Conservation (phyloP, 1,140 invertebrate species). For the Whitmania pigra region DNA sequence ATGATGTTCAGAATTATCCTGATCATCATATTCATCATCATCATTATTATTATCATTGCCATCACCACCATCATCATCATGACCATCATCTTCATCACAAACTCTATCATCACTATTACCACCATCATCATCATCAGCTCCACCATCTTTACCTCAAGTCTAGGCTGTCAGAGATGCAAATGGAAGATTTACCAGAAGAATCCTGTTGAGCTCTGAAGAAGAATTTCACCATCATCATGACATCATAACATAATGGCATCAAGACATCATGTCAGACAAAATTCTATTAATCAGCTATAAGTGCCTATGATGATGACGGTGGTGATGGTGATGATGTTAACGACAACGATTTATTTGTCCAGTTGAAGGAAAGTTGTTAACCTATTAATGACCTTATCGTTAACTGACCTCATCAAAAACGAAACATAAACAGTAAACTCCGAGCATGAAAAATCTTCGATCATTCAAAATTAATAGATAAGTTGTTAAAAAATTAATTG, state of each 20-base stretch:
- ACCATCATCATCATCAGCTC: neutral
- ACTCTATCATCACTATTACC: neutral
- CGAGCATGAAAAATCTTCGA: no score
- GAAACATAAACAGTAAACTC: no score
- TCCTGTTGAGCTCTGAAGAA: neutral
- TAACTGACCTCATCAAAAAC: no score
- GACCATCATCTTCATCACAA: neutral
- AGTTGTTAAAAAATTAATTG: no score
- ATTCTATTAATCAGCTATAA: neutral
- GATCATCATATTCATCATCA: neutral
- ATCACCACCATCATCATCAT: no score
- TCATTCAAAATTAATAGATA: no score
- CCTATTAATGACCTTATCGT: no score
- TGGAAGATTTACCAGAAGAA: neutral
- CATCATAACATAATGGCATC: no score
- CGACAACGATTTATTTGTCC: no score
- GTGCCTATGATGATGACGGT: neutral
- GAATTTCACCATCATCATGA: neutral
- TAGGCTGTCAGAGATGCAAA: neutral
- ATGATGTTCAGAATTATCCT: conserved; percentile 80
- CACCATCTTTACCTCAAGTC: neutral
- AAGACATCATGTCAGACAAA: neutral
- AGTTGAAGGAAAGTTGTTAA: no score
- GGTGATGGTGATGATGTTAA: neutral
- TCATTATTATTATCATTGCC: neutral